Conservation (phyloP, 1,140 invertebrate species). For the Melipona quadrifasciata region DNA sequence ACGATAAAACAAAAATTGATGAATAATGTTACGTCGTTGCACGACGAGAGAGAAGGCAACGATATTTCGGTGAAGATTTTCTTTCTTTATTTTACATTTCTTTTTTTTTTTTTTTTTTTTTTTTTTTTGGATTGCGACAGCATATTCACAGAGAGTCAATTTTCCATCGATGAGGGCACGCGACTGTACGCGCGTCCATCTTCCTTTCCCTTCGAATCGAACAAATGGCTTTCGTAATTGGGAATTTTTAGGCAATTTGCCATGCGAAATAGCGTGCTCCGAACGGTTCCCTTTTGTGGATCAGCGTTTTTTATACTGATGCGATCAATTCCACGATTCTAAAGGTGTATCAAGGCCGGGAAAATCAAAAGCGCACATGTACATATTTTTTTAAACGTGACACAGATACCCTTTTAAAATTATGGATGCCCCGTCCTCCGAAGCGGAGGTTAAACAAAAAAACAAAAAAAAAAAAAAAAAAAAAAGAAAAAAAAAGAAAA, state of each 20-base stretch:
- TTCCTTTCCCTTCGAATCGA: not conserved
- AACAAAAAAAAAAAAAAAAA: not conserved
- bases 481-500: no score
- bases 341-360: slow-evolving; percentile 28
- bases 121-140: no score
- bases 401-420: slow-evolving; percentile 32
- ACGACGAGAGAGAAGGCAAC: not conserved
- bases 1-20: no score
- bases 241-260: not conserved
- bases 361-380: slow-evolving; percentile 14
- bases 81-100: no score
- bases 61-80: not conserved
- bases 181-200: no score
- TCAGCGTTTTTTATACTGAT: not conserved
- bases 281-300: not conserved
- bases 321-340: slow-evolving; percentile 19
- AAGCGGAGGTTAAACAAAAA: no score
- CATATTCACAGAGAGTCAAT: not conserved
- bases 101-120: no score
- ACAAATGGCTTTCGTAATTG: not conserved
- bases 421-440: slow-evolving; percentile 8
- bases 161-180: not conserved
- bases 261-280: not conserved
- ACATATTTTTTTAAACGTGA: slow-evolving; percentile 28
- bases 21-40: not conserved